A percentile compares a stretch with the other conserved stretches of the same genome.
Conservation (phyloP, 2,113 vertebrate species). For the Seriola quinqueradiata region DNA sequence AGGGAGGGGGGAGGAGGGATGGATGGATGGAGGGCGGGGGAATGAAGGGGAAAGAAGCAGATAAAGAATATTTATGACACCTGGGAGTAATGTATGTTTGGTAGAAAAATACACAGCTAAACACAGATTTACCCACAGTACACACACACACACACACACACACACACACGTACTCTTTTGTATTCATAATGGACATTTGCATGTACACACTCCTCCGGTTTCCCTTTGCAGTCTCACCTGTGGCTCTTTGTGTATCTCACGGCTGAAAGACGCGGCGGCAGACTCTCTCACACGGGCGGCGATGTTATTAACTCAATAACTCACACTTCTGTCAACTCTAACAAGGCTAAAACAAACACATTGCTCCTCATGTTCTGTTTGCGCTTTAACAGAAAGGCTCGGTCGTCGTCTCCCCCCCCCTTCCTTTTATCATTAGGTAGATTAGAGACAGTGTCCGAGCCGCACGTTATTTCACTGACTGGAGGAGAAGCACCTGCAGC, state of each 20-base stretch:
- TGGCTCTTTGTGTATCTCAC: conserved; percentile 15
- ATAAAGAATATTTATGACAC: conserved; percentile 79
- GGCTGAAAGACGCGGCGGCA: neutral
- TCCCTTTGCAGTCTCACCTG: conserved; percentile 44
- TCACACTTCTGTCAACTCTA: conserved; percentile 70
- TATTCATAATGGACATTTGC: conserved; percentile 36
- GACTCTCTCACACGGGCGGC: conserved; percentile 6
- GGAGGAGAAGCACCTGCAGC: conserved; percentile 43
- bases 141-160: conserved; percentile 19
- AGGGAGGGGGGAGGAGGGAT: conserved; percentile 19
- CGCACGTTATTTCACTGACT: neutral
- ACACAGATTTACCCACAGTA: conserved; percentile 24
- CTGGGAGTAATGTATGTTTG: conserved; percentile 62
- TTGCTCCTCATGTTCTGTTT: conserved; percentile 63
- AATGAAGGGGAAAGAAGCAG: conserved; percentile 47
- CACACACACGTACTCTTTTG: conserved; percentile 25
- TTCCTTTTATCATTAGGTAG: conserved; percentile 23
- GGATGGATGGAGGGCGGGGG: conserved; percentile 29
- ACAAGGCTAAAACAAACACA: conserved; percentile 63
- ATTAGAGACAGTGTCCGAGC: conserved; percentile 7
- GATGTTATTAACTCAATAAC: conserved; percentile 76
- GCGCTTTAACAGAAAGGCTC: conserved; percentile 46
- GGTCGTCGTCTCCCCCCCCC: too few relatives aligned
- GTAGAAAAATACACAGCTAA: conserved; percentile 33
- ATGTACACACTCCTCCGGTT: neutral